Percentiles rank a stretch among this genome's conserved stretches.
phyloP scores from a whole-genome alignment of 1,140 invertebrate species.

The Brachionus asplanchnoidis region DNA sequence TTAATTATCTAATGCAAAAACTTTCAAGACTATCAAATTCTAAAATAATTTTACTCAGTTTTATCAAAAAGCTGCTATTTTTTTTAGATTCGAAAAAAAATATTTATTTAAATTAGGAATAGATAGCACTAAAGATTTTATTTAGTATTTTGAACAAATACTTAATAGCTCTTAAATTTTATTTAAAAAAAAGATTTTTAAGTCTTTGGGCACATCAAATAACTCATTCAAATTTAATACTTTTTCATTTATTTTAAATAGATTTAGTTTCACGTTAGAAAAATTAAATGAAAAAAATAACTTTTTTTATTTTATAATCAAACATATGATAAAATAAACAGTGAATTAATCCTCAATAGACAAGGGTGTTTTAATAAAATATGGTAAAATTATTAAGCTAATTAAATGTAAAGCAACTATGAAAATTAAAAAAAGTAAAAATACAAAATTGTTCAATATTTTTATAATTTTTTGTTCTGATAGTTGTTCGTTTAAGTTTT shows the following conservation, averaged over 20 bases:
- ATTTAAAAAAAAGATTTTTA: no score
- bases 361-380: constrained; percentile 19
- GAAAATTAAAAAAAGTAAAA: constrained; percentile 35
- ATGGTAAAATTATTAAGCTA: constrained; percentile 23
- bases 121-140: no score
- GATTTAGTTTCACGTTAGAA: background rate
- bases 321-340: background rate
- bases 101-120: no score
- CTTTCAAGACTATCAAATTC: no score
- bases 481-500: background rate
- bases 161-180: no score
- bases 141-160: no score
- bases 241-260: background rate
- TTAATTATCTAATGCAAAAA: background rate
- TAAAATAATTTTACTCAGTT: background rate
- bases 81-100: no score
- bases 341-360: constrained; percentile 8
- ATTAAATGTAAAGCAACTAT: background rate
- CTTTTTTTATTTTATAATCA: background rate
- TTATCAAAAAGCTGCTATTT: no score
- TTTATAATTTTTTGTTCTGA: constrained; percentile 20
- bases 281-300: background rate
- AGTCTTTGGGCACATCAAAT: no score
- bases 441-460: constrained; percentile 34
- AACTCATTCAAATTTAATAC: background rate